Conservation (phyloP, 2,888 invertebrate genomes). For the Agrotis clavis region DNA sequence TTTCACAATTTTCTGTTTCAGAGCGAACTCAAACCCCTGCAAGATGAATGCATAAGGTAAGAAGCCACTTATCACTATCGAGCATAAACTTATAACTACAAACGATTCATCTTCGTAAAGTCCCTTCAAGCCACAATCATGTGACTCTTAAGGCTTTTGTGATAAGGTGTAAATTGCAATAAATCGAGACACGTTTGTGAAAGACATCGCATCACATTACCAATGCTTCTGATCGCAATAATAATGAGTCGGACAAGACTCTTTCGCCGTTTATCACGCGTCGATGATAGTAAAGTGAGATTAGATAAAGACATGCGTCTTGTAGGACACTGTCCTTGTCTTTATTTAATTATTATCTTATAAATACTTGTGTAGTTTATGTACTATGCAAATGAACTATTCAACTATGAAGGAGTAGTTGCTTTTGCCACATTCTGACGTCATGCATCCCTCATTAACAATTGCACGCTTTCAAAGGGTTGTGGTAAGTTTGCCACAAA, state of each 20-base stretch:
- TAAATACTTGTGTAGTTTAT: not conserved
- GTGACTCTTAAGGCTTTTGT: not conserved
- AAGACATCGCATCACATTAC: constrained; percentile 23
- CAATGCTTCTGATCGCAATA: constrained; percentile 35
- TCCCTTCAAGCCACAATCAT: not conserved
- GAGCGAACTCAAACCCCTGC: constrained; percentile 50
- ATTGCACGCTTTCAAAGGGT: too few relatives aligned
- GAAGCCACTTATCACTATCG: not conserved
- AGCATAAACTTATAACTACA: not conserved
- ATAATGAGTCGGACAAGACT: constrained; percentile 30
- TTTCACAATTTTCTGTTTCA: constrained; percentile 44
- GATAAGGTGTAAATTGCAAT: constrained; percentile 10
- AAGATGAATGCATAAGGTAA: constrained; percentile 75
- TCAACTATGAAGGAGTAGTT: too few relatives aligned
- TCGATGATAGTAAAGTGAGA: constrained; percentile 35
- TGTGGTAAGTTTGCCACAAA: too few relatives aligned
- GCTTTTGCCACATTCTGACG: too few relatives aligned
- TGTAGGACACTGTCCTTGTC: constrained; percentile 17
- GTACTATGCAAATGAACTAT: too few relatives aligned
- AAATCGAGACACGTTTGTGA: not conserved
- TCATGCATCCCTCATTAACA: too few relatives aligned
- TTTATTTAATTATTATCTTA: constrained; percentile 13
- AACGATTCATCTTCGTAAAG: constrained; percentile 18
- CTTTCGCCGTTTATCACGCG: constrained; percentile 51
- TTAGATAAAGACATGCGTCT: constrained; percentile 27